Evolutionary conservation across 2,888 invertebrate species (phyloP).

Genomic region (Erebia ligea): DNA sequence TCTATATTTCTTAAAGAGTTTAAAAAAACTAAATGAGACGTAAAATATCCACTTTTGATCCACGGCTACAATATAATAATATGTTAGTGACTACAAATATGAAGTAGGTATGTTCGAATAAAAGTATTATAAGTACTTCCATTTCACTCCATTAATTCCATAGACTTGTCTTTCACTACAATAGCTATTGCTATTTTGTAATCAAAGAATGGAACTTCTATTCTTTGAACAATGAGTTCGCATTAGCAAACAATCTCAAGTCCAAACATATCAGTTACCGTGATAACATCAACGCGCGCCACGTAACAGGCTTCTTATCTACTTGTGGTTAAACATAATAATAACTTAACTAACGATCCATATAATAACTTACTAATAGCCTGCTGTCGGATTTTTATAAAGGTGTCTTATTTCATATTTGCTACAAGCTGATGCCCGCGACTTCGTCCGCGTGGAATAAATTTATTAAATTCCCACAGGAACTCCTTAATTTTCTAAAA

Average conservation of each 20-base stretch:
- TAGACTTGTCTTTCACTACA: neutral
- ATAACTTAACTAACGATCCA: neutral
- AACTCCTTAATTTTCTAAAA: too few relatives aligned
- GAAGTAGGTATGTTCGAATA: too few relatives aligned
- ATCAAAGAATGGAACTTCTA: conserved; percentile 12
- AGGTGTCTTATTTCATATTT: too few relatives aligned
- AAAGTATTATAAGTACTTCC: too few relatives aligned
- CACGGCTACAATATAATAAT: neutral
- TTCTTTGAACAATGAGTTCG: conserved; percentile 21
- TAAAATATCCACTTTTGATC: too few relatives aligned
- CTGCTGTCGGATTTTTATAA: too few relatives aligned
- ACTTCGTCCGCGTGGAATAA: too few relatives aligned
- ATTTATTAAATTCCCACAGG: too few relatives aligned
- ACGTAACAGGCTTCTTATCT: neutral
- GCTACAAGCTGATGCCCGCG: too few relatives aligned
- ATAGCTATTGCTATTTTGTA: neutral
- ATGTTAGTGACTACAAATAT: neutral
- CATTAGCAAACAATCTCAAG: conserved; percentile 30
- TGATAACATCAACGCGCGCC: conserved; percentile 11
- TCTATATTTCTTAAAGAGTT: too few relatives aligned
- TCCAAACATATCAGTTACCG: conserved; percentile 18
- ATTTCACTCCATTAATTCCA: too few relatives aligned
- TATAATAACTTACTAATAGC: neutral
- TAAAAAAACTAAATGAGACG: too few relatives aligned
- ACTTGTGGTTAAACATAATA: neutral